Evolutionary conservation across 2,797 vertebrate species (phyloP), one percentile per base, ranked within the genome.

Genomic region (Emys orbicularis): DNA sequence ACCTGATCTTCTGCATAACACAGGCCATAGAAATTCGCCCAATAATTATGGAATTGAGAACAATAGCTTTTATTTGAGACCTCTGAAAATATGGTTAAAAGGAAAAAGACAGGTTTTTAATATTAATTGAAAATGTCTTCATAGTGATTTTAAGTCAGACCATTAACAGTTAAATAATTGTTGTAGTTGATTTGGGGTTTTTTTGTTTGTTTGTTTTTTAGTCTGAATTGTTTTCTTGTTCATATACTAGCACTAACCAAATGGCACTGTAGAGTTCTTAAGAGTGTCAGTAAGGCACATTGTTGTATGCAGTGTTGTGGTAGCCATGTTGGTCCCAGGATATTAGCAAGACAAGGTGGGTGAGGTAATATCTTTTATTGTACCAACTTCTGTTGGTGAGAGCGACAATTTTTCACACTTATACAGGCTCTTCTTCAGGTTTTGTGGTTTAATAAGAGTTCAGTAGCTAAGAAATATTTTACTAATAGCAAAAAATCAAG

Each of bases 401-500:
- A 72, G 65, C 10, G 2, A 72, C 37, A 72, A 41, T 10, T 37
- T 41, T 72, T 72, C 10, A 10, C n/a, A 37, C n/a, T 23, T 21
- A 37, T n/a, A 68, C n/a, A 68, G 65, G 31, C n/a, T 37, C 65
- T 72, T 21, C 65, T 72, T 72, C 82, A 82, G 15, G 0, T 93
- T 76, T 92, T 83, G 3, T 50, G 76, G 84, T 90, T 97, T 96
- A 95, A 74, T 9, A 29, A 92, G 50, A 57, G 34, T 92, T 97
- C 88, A 95, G 34, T 97, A 94, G 88, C 92, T 98, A 80, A 92
- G 81, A 95, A 95, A 72, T 84, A 83, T 91, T 95, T 96, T 81
- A 83, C 68, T 97, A 97, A 98, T 92, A 97, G 96, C 92, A 96
- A 92, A 89, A 94, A 96, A 88, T 95, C 79, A 93, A 97, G 94